These are phyloP conservation scores for Gerris buenoi DNA, from an alignment of 1,140 invertebrate species.

Conservation along the genomic window DNA sequence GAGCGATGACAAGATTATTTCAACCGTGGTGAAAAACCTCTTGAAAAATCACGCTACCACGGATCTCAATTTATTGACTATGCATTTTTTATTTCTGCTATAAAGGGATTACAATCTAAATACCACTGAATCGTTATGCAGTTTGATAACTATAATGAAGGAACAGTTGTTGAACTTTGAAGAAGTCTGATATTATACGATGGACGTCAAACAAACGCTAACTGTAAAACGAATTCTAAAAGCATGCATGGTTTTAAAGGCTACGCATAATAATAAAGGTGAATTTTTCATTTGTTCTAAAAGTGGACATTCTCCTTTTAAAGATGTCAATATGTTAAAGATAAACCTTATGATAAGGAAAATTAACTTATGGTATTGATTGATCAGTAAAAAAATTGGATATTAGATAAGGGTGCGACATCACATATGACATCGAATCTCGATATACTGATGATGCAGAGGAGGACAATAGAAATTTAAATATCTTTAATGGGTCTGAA, in stretches of 20 bases:
- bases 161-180: neutral
- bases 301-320: no score
- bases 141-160: neutral
- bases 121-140: neutral
- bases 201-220: neutral
- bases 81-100: neutral
- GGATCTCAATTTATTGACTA: neutral
- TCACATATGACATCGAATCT: no score
- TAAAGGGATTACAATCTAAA: neutral
- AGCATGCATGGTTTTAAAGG: neutral
- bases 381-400: no score
- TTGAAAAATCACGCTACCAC: neutral
- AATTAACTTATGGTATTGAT: no score
- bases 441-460: no score
- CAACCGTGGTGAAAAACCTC: neutral
- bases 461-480: no score
- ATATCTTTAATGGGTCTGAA: no score
- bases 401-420: no score
- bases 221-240: neutral
- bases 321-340: no score
- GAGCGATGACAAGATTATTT: neutral
- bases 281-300: neutral
- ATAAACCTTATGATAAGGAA: no score
- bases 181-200: neutral
- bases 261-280: neutral